Conservation (phyloP, 2,113 vertebrate genomes). For the Callipepla californica region DNA sequence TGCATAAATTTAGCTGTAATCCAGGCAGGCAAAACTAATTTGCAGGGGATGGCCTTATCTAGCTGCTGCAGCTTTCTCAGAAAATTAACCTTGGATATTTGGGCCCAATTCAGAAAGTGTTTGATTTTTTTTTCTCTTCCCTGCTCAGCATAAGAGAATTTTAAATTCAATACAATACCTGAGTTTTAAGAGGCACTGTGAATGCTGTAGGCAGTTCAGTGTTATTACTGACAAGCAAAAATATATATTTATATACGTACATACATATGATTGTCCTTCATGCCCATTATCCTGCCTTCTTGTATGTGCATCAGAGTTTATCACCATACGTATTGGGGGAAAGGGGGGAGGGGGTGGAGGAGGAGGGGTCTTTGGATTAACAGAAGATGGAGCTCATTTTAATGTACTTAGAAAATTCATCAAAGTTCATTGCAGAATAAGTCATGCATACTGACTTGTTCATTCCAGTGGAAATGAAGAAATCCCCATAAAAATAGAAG, state of each 20-base stretch:
- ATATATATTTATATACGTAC: slow-evolving; percentile 73
- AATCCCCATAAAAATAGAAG: slow-evolving; percentile 84
- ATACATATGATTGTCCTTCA: slow-evolving; percentile 77
- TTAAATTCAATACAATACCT: slow-evolving; percentile 86
- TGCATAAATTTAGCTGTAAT: slow-evolving; percentile 99
- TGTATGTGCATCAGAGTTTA: slow-evolving; percentile 78
- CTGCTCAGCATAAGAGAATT: slow-evolving; percentile 86
- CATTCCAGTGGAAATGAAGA: slow-evolving; percentile 85
- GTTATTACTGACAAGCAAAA: slow-evolving; percentile 84
- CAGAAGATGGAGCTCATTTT: slow-evolving; percentile 81
- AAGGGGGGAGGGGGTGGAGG: neutral
- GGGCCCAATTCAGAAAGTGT: slow-evolving; percentile 98
- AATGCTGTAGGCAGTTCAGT: slow-evolving; percentile 84
- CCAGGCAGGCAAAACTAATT: slow-evolving; percentile 99
- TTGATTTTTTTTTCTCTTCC: slow-evolving; percentile 89
- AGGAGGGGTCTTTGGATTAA: slow-evolving; percentile 66
- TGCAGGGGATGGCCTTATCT: slow-evolving; percentile 99
- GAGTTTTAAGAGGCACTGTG: slow-evolving; percentile 82
- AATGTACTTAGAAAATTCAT: slow-evolving; percentile 85
- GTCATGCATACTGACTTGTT: slow-evolving; percentile 82
- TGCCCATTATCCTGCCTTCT: slow-evolving; percentile 75
- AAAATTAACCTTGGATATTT: slow-evolving; percentile 99
- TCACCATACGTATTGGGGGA: slow-evolving; percentile 52
- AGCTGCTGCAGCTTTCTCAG: slow-evolving; percentile 99
- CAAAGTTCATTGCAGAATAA: slow-evolving; percentile 84